Conservation (phyloP, 2,888 invertebrate genomes). For the Sphaerophoria rueppellii region DNA sequence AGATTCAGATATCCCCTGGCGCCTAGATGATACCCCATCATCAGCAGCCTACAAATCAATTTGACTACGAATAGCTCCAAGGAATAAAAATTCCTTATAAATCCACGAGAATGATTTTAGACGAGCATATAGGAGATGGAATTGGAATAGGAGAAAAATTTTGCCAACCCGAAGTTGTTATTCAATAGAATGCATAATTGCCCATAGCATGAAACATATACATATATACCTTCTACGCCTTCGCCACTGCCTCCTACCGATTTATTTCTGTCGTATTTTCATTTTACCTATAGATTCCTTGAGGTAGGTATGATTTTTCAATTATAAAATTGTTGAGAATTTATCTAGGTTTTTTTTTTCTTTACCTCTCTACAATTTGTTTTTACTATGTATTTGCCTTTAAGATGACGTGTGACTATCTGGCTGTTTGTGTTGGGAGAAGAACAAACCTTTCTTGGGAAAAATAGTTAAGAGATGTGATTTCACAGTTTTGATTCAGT, state of each 20-base stretch:
- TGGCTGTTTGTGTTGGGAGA: too few relatives aligned
- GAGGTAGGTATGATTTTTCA: not conserved
- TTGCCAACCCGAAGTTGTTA: slow-evolving; percentile 34
- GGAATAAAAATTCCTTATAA: too few relatives aligned
- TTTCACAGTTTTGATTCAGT: slow-evolving; percentile 29
- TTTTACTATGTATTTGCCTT: not conserved
- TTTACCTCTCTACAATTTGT: not conserved
- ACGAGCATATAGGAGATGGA: not conserved
- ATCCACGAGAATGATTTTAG: not conserved
- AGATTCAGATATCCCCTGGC: slow-evolving; percentile 11
- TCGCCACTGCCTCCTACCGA: slow-evolving; percentile 1
- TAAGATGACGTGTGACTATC: not conserved
- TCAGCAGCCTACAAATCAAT: slow-evolving; percentile 41
- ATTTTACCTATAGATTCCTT: not conserved
- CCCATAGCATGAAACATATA: slow-evolving; percentile 1
- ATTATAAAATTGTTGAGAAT: not conserved
- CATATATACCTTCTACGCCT: not conserved
- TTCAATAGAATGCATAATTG: slow-evolving; percentile 48
- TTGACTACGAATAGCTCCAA: slow-evolving; percentile 17
- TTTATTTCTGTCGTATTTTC: not conserved
- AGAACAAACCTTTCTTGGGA: not conserved
- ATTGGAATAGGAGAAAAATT: not conserved
- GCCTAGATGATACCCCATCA: slow-evolving; percentile 23
- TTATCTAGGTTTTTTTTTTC: not conserved
- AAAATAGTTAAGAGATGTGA: not conserved